A percentile compares a stretch with the other conserved stretches of the same genome.
Conservation (phyloP, 1,140 invertebrate genomes). For the Drosophila yakuba region DNA sequence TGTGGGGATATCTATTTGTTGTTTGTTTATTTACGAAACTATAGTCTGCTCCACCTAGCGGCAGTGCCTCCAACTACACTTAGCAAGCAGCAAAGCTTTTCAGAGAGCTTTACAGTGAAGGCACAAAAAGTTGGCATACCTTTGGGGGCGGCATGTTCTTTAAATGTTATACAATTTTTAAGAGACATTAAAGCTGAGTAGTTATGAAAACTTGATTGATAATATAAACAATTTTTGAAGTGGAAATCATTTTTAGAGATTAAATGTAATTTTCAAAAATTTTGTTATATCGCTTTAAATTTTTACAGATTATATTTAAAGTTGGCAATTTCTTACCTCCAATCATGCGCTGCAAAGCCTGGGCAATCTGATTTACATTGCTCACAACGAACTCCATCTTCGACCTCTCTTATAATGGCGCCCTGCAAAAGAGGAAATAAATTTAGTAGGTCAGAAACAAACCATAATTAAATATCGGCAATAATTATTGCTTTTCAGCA, state of each 20-base stretch:
- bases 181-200: too few species aligned
- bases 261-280: too few species aligned
- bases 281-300: too few species aligned
- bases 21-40: not conserved
- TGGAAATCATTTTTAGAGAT: too few species aligned
- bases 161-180: too few species aligned
- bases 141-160: not conserved
- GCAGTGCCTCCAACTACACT: too few species aligned
- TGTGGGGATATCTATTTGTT: not conserved
- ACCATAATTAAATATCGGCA: not conserved
- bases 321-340: conserved; percentile 89
- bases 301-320: not conserved
- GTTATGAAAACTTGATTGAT: too few species aligned
- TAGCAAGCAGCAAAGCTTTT: conserved; percentile 14
- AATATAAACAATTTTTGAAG: too few species aligned
- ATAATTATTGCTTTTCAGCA: too few species aligned
- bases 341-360: conserved; percentile 92
- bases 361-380: conserved; percentile 91
- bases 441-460: not conserved
- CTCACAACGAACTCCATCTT: conserved; percentile 93
- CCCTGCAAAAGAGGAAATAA: conserved; percentile 86
- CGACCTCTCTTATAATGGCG: conserved; percentile 92
- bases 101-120: conserved; percentile 32
- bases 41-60: conserved; percentile 11
- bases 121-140: not conserved